Evolutionary conservation across 2,113 vertebrate genomes (phyloP).

Genomic region (Poecile atricapillus): DNA sequence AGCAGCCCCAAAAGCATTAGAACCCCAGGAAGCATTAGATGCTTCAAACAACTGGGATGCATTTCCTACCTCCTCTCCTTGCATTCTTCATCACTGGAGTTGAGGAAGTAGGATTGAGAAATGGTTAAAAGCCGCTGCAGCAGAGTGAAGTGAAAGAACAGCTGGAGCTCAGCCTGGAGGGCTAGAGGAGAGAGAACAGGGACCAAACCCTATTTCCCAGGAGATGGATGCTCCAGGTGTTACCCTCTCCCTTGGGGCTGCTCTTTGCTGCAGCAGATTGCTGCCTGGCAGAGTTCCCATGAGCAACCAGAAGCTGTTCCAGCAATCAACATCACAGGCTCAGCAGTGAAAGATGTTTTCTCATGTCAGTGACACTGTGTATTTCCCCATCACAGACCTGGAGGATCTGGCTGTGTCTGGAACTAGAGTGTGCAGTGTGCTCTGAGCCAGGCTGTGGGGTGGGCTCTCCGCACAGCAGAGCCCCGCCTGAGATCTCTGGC

Average conservation of each 20-base stretch:
- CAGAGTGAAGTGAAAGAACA: neutral
- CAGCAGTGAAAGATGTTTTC: neutral
- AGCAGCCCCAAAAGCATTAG: neutral
- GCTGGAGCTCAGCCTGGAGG: neutral
- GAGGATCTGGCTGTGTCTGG: neutral
- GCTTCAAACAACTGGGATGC: neutral
- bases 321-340: neutral
- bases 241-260: neutral
- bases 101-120: neutral
- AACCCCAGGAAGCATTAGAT: neutral
- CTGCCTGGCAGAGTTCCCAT: neutral
- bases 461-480: neutral
- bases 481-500: neutral
- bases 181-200: neutral
- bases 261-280: neutral
- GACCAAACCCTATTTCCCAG: neutral
- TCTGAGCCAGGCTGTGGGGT: neutral
- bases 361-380: fast-evolving
- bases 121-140: neutral
- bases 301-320: neutral
- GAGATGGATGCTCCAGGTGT: neutral
- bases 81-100: neutral
- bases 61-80: neutral
- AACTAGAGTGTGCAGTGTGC: fast-evolving
- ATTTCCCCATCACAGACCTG: neutral